Percentiles rank a stretch among this genome's conserved stretches.
phyloP scores from a whole-genome alignment of 2,888 invertebrate genomes.

The Trypoxylon attenuatum region DNA sequence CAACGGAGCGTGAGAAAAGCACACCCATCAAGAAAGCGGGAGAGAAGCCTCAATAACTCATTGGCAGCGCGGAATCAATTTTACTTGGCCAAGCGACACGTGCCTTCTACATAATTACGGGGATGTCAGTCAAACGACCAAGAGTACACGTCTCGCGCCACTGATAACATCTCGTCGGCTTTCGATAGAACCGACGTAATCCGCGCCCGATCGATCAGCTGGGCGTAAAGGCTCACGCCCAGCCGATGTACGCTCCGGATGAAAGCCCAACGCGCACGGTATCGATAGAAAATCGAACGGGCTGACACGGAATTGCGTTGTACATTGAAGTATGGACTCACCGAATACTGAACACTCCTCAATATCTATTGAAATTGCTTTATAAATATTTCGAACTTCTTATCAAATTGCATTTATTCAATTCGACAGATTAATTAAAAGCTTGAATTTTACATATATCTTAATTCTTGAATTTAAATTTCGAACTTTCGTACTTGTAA shows the following conservation, averaged over 20 bases:
- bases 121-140: conserved; percentile 47
- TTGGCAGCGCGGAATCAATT: conserved; percentile 29
- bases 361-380: too few relatives aligned
- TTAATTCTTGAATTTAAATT: too few relatives aligned
- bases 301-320: too few relatives aligned
- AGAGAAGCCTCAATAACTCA: conserved; percentile 12
- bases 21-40: conserved; percentile 29
- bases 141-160: conserved; percentile 17
- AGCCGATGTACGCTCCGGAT: too few relatives aligned
- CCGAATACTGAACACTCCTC: too few relatives aligned
- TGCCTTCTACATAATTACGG: conserved; percentile 46
- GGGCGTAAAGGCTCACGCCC: conserved; percentile 22
- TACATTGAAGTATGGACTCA: too few relatives aligned
- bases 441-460: too few relatives aligned
- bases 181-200: conserved; percentile 23
- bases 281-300: neutral
- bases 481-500: too few relatives aligned
- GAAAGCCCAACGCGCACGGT: neutral
- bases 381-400: too few relatives aligned
- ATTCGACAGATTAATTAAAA: too few relatives aligned
- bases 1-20: conserved; percentile 40
- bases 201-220: conserved; percentile 6
- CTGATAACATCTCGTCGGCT: conserved; percentile 43
- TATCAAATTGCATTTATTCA: too few relatives aligned
- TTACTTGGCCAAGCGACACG: conserved; percentile 41